Conservation (phyloP, 2,888 invertebrate genomes). For the Drosophila recens region DNA sequence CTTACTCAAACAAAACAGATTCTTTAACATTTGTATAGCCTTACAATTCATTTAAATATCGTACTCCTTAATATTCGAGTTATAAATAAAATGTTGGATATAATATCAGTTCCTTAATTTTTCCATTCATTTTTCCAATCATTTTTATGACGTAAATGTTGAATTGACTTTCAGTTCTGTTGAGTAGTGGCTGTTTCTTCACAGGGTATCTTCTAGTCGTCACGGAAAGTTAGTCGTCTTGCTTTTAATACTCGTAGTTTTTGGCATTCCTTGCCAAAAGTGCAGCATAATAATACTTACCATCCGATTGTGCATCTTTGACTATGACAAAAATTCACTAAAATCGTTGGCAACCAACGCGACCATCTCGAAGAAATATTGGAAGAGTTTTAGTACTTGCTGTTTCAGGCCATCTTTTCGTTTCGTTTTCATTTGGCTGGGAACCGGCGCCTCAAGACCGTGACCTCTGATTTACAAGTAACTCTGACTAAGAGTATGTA, state of each 20-base stretch:
- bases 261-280: conserved; percentile 48
- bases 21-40: not conserved
- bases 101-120: not conserved
- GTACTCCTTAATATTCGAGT: not conserved
- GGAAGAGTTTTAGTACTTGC: not conserved
- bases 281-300: conserved; percentile 58
- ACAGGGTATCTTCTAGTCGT: conserved; percentile 18
- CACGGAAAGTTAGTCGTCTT: not conserved
- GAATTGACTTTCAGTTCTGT: not conserved
- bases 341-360: conserved; percentile 42
- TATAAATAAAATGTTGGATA: too few relatives aligned
- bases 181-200: not conserved
- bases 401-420: conserved; percentile 20
- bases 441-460: conserved; percentile 44
- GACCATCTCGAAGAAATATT: conserved; percentile 5
- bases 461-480: conserved; percentile 66
- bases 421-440: conserved; percentile 61
- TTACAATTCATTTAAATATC: too few relatives aligned
- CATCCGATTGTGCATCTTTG: conserved; percentile 53
- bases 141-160: not conserved
- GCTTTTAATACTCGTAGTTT: conserved; percentile 3
- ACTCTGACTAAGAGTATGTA: conserved; percentile 11
- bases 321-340: conserved; percentile 47
- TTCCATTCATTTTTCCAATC: not conserved
- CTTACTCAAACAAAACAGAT: not conserved